Evolutionary conservation across 2,888 invertebrate species (phyloP).

Genomic region (Suillia variegata): DNA sequence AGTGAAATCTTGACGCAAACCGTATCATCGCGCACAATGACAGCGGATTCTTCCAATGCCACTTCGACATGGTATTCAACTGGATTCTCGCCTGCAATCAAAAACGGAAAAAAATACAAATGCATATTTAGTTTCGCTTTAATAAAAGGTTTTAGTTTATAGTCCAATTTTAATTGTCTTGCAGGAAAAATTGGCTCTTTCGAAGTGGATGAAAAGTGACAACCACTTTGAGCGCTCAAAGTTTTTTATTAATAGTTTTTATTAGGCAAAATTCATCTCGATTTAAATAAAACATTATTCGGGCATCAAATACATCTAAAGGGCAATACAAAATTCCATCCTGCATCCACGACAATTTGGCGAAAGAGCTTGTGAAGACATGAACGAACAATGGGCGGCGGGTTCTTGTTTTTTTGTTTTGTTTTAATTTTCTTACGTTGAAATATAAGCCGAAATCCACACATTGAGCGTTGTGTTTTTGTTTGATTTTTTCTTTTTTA

Average conservation of each 20-base stretch:
- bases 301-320: neutral
- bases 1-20: constrained; percentile 86
- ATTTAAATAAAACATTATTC: neutral
- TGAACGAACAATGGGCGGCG: neutral
- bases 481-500: too few relatives aligned
- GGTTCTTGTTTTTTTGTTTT: too few relatives aligned
- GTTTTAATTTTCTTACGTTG: neutral
- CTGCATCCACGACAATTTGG: constrained; percentile 10
- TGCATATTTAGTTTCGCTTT: neutral
- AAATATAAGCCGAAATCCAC: too few relatives aligned
- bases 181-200: neutral
- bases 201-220: constrained; percentile 20
- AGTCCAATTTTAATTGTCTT: too few relatives aligned
- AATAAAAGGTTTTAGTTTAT: neutral
- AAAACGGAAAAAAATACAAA: neutral
- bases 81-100: constrained; percentile 49
- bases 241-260: too few relatives aligned
- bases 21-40: constrained; percentile 78
- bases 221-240: constrained; percentile 2
- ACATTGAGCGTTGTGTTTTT: too few relatives aligned
- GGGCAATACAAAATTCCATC: constrained; percentile 1
- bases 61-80: constrained; percentile 78
- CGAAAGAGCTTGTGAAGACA: neutral
- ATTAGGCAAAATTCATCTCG: neutral
- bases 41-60: constrained; percentile 82